Base-by-base conservation (phyloP, 2,888 invertebrate species). In the Alloscopus bannaensis region DNA sequence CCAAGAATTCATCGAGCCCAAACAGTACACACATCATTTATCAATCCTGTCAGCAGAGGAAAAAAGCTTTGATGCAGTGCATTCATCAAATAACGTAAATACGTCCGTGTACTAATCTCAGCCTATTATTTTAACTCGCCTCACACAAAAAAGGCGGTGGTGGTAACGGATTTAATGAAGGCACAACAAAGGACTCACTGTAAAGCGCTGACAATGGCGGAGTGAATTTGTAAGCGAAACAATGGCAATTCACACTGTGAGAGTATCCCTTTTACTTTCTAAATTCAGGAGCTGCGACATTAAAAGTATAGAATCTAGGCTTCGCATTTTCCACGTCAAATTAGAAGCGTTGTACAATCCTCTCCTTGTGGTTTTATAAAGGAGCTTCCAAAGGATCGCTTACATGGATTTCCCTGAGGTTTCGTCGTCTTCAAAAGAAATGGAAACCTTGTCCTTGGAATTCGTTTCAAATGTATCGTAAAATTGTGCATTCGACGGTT, bases 1-100 rank as follows among this genome's bases (percentile, higher is more conserved):
- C 52, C 42, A 45, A 64, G 72, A 72, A 72, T 52, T n/a, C n/a
- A n/a, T 29, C 31, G 36, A 36, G 6, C 6, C 13, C 13, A 36
- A 45, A n/a, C 8, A 22, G 20, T 29, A 24, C 24, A 71, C 50
- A 71, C 70, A 59, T 72, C 72, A 55, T 72, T 72, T 72, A 72
- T 72, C 72, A 72, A 64, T 64, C 28, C 55, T 72, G 72, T 72
- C 72, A 64, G 72, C 45, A 29, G 24, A n/a, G 42, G n/a, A n/a
- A n/a, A n/a, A n/a, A n/a, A 70, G 28, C 28, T 29, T 20, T 62
- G 59, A 20, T 18, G 6, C 20, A 42, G 24, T 42, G 50, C 26
- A 55, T 24, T 55, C 55, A 55, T 22, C 24, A 28, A 64, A 11
- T 8, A 13, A 8, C 6, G 6, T 36, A 36, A 36, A 6, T 13